Percentiles rank a stretch among this genome's conserved stretches.
These are phyloP conservation scores for Ceuthmochares aereus DNA, from an alignment of 2,113 vertebrate species.

Conservation along the genomic window DNA sequence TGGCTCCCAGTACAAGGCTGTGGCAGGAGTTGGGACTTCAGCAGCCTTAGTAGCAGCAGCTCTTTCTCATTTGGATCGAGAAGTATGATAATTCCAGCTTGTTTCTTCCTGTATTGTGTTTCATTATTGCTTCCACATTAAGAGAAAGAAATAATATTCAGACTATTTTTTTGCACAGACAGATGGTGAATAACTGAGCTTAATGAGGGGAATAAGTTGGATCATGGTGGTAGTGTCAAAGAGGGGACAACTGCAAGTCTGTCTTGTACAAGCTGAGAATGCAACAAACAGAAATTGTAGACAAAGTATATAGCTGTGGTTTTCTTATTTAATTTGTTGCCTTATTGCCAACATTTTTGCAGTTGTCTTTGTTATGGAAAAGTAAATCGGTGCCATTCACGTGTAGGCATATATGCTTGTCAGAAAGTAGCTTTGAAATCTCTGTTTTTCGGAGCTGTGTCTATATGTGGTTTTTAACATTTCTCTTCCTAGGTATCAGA, in stretches of 20 bases:
- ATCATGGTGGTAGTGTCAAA: constrained; percentile 47
- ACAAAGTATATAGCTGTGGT: background rate
- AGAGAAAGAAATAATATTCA: constrained; percentile 33
- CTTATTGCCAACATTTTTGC: background rate
- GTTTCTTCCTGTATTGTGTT: background rate
- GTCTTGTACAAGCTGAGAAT: constrained; percentile 34
- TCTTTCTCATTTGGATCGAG: background rate
- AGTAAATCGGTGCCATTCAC: background rate
- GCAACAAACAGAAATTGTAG: constrained; percentile 36
- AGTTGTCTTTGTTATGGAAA: constrained; percentile 16
- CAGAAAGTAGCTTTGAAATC: background rate
- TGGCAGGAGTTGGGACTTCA: background rate
- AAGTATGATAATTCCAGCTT: background rate
- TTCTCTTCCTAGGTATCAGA: background rate
- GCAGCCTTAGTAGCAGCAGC: background rate
- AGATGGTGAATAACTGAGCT: constrained; percentile 53
- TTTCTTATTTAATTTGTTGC: constrained; percentile 11
- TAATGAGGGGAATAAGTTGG: constrained; percentile 49
- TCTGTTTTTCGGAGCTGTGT: background rate
- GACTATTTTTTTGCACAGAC: background rate
- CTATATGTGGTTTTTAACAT: background rate
- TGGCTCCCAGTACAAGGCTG: background rate
- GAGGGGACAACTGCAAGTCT: constrained; percentile 33
- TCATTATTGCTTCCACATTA: constrained; percentile 2
- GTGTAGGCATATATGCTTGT: background rate